phyloP scores from a whole-genome alignment of 37 sponge, comb jelly and placozoan species.

The Theonella swinhoei region DNA sequence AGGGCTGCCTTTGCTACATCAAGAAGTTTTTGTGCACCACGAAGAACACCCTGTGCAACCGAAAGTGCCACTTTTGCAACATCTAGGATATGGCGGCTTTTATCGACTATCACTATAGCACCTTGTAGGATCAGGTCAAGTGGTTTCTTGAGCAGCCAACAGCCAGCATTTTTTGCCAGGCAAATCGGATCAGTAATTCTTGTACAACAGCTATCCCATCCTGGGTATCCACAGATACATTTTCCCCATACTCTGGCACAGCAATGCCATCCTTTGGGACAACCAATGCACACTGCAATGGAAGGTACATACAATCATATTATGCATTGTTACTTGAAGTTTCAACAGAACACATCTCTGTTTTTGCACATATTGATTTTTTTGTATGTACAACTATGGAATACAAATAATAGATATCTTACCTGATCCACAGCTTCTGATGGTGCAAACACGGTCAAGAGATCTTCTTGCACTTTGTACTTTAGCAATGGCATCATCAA shows the following conservation, averaged over 20 bases:
- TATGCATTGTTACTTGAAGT: not conserved
- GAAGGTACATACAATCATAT: not conserved
- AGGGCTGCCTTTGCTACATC: not conserved
- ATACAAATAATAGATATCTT: not conserved
- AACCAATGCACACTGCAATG: conserved; percentile 23
- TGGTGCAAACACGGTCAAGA: not conserved
- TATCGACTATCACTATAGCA: conserved; percentile 9
- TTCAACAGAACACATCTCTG: too few species aligned
- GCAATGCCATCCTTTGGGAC: conserved; percentile 6
- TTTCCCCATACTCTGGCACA: conserved; percentile 27
- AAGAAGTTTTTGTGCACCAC: not conserved
- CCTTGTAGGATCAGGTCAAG: not conserved
- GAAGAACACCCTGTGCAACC: not conserved
- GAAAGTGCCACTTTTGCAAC: not conserved
- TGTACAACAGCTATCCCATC: conserved; percentile 26
- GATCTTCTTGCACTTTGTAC: not conserved
- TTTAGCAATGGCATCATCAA: not conserved
- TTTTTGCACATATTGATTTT: not conserved
- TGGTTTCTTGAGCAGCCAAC: not conserved
- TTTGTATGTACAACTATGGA: not conserved
- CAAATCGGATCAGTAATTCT: conserved; percentile 33
- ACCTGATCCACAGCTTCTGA: conserved; percentile 1
- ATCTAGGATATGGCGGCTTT: not conserved
- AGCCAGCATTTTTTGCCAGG: conserved; percentile 7
- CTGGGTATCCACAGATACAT: conserved; percentile 1